These are phyloP conservation scores for Parnassius glacialis DNA, from an alignment of 2,888 invertebrate species.

Conservation along the genomic window DNA sequence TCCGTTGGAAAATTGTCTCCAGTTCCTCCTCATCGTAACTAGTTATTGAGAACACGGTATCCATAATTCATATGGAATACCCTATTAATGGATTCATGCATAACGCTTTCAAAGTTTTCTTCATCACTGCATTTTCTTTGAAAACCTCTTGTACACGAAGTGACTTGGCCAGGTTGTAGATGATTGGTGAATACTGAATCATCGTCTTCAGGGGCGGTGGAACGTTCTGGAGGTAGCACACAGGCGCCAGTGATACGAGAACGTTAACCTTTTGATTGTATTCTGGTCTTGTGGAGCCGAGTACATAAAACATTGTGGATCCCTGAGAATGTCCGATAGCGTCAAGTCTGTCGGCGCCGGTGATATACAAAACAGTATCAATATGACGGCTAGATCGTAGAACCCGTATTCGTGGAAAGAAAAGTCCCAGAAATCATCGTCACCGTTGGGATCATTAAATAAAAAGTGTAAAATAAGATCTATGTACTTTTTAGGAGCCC, in stretches of 20 bases:
- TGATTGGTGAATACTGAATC: constrained; percentile 45
- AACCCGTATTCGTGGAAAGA: constrained; percentile 29
- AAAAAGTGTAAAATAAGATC: no score
- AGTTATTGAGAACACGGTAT: constrained; percentile 18
- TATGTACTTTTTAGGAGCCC: no score
- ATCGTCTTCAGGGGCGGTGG: constrained; percentile 37
- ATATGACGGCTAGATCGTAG: constrained; percentile 27
- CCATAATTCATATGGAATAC: constrained; percentile 26
- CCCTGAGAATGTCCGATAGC: constrained; percentile 29
- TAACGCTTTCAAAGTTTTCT: constrained; percentile 7
- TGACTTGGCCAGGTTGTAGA: constrained; percentile 53
- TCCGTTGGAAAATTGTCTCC: constrained; percentile 39
- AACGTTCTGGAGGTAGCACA: constrained; percentile 65
- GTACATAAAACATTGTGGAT: constrained; percentile 23
- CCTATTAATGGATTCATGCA: constrained; percentile 27
- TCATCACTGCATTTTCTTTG: constrained; percentile 7
- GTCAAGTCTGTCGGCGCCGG: constrained; percentile 7
- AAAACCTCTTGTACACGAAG: constrained; percentile 31
- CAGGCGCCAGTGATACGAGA: constrained; percentile 72
- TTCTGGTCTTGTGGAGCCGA: constrained; percentile 25
- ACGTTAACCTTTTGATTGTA: constrained; percentile 28
- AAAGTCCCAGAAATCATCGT: constrained; percentile 27
- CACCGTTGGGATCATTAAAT: constrained; percentile 24
- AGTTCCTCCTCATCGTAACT: constrained; percentile 34
- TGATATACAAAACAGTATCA: constrained; percentile 21